Conservation (phyloP, 2,888 invertebrate genomes). For the Sepioteuthis lessoniana region DNA sequence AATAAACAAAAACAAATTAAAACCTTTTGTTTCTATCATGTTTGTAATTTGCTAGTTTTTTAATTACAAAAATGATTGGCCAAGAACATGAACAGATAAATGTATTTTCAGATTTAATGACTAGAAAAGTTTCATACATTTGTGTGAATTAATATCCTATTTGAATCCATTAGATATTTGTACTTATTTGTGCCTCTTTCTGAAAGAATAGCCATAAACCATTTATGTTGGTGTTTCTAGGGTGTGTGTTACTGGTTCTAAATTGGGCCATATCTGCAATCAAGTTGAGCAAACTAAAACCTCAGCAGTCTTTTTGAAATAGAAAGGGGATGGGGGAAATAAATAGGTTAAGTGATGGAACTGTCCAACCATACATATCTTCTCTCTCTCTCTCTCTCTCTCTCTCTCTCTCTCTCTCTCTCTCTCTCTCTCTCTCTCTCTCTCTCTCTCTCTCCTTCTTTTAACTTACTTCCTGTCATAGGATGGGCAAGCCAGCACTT, state of each 20-base stretch:
- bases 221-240: not conserved
- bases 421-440: no score
- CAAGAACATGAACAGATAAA: no score
- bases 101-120: no score
- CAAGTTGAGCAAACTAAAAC: not conserved
- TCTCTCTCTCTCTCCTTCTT: not conserved
- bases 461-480: not conserved
- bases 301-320: not conserved
- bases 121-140: no score
- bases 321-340: not conserved
- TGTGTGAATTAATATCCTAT: no score
- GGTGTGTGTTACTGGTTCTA: not conserved
- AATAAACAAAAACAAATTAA: no score
- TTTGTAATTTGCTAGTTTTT: no score
- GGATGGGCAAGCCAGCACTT: not conserved
- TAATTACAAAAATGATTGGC: no score
- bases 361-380: not conserved
- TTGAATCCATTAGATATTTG: not conserved
- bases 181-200: not conserved
- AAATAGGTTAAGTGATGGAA: conserved; percentile 16
- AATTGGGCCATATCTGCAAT: not conserved
- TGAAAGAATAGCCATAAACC: not conserved
- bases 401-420: no score
- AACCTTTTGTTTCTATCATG: no score
- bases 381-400: no score